phyloP scores from a whole-genome alignment of 2,113 vertebrate species.

The Archilochus colubris region DNA sequence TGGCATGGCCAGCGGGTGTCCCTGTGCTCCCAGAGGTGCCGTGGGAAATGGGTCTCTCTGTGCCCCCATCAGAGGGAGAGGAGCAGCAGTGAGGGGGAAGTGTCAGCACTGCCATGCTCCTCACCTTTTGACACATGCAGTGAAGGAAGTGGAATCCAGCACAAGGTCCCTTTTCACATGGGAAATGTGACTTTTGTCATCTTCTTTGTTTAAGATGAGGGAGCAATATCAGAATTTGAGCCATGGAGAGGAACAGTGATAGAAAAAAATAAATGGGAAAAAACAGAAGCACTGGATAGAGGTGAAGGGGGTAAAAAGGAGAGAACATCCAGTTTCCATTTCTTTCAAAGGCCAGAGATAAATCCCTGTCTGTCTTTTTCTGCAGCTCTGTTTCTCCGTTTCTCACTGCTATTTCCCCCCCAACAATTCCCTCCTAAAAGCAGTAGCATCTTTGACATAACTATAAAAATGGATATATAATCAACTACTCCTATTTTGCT shows the following conservation, averaged over 20 bases:
- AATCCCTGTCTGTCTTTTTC: not conserved
- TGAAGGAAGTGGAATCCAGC: not conserved
- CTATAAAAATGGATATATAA: not conserved
- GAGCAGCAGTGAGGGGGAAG: not conserved
- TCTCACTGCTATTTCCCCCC: not conserved
- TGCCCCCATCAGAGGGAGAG: rapidly evolving
- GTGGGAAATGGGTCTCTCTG: not conserved
- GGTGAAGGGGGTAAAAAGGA: not conserved
- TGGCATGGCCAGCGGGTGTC: not conserved
- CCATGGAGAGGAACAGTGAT: not conserved
- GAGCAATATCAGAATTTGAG: not conserved
- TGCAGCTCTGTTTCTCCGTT: not conserved
- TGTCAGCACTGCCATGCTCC: not conserved
- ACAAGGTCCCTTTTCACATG: not conserved
- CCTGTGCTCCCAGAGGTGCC: not conserved
- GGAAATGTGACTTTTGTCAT: not conserved
- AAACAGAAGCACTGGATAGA: not conserved
- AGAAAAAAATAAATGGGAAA: slow-evolving; percentile 38
- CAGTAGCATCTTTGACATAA: not conserved
- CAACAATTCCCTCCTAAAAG: not conserved
- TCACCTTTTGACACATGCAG: not conserved
- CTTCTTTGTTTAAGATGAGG: not conserved
- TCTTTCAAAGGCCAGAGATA: slow-evolving; percentile 7
- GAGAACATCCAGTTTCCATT: slow-evolving; percentile 29
- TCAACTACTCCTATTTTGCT: not conserved